phyloP scores from a whole-genome alignment of 2,888 invertebrate species.

The Oscheius myriophilus region DNA sequence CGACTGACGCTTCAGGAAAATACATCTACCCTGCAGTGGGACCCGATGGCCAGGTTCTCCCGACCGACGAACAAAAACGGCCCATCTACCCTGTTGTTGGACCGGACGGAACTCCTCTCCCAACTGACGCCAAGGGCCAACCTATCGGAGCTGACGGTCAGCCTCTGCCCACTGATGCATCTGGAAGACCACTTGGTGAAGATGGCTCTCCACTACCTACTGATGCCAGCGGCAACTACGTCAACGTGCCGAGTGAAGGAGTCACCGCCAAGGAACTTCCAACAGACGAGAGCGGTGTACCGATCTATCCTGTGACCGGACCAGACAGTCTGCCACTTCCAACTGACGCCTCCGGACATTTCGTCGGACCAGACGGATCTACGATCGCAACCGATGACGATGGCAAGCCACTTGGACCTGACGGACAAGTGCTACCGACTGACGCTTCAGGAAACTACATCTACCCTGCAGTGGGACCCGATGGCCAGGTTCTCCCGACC shows the following conservation, averaged over 20 bases:
- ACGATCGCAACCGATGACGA: slow-evolving; percentile 39
- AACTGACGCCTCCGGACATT: slow-evolving; percentile 32
- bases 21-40: slow-evolving; percentile 36
- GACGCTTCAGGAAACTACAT: slow-evolving; percentile 43
- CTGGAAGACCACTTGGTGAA: slow-evolving; percentile 33
- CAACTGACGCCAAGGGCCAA: slow-evolving; percentile 30
- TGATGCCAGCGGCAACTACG: slow-evolving; percentile 28
- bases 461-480: slow-evolving; percentile 42
- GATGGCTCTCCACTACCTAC: slow-evolving; percentile 30
- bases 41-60: slow-evolving; percentile 9
- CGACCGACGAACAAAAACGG: slow-evolving; percentile 56
- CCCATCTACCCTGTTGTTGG: slow-evolving; percentile 62
- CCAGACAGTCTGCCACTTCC: slow-evolving; percentile 34
- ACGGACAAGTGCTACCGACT: slow-evolving; percentile 43
- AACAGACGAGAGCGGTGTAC: slow-evolving; percentile 46
- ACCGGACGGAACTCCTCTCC: slow-evolving; percentile 40
- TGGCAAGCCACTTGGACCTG: slow-evolving; percentile 42
- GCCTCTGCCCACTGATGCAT: slow-evolving; percentile 36
- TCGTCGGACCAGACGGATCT: slow-evolving; percentile 33
- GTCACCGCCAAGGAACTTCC: slow-evolving; percentile 33
- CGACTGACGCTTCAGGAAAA: slow-evolving; percentile 34
- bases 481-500: slow-evolving; percentile 47
- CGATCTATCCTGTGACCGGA: slow-evolving; percentile 39
- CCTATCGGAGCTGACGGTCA: slow-evolving; percentile 38
- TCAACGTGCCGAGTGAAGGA: slow-evolving; percentile 31